Conservation (phyloP, 2,113 vertebrate species). For the Solenodon paradoxus region DNA sequence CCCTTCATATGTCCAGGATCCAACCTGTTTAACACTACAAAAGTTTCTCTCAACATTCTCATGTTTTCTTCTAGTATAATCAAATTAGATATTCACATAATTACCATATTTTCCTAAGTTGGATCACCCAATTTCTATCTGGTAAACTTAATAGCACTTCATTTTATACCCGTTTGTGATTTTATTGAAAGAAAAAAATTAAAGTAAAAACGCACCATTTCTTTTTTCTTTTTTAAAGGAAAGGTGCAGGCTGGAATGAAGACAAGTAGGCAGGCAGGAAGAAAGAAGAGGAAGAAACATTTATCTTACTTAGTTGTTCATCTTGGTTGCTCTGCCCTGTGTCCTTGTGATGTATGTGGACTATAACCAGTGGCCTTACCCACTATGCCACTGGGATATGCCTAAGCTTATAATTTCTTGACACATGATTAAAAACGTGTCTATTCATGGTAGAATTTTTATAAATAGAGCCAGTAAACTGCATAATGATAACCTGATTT, state of each 20-base stretch:
- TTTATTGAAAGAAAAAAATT: constrained; percentile 2
- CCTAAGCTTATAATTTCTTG: neutral
- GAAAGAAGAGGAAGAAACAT: too few species aligned
- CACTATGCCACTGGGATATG: too few species aligned
- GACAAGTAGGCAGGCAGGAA: too few species aligned
- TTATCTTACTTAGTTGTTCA: too few species aligned
- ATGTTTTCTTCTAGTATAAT: neutral
- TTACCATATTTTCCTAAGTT: neutral
- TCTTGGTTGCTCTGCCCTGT: too few species aligned
- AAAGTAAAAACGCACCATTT: constrained; percentile 22
- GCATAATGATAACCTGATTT: neutral
- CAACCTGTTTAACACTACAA: neutral
- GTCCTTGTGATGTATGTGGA: too few species aligned
- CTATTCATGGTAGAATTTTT: neutral
- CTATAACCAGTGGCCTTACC: too few species aligned
- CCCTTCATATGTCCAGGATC: neutral
- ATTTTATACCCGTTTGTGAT: neutral
- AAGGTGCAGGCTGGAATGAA: too few species aligned
- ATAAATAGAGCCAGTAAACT: neutral
- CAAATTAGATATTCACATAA: neutral
- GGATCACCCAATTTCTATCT: neutral
- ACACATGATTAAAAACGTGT: neutral
- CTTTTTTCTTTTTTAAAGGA: too few species aligned
- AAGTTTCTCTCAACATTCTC: neutral
- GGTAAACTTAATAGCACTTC: neutral